Conservation (phyloP, 2,888 invertebrate genomes). For the Alcis repandata region DNA sequence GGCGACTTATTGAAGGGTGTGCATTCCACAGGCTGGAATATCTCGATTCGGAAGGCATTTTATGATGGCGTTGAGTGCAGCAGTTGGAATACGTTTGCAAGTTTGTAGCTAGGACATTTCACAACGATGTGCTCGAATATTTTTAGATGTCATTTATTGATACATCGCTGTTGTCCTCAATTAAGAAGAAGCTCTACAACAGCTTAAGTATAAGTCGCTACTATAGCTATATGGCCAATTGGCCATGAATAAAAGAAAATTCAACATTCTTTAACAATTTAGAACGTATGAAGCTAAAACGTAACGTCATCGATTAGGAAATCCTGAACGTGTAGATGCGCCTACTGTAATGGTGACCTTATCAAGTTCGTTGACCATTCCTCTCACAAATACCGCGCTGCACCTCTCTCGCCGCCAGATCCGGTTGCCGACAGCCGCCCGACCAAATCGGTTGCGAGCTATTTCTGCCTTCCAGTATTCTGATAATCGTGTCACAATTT, state of each 20-base stretch:
- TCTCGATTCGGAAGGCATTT: conserved; percentile 29
- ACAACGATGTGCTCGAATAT: neutral
- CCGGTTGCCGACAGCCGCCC: conserved; percentile 26
- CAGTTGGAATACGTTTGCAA: conserved; percentile 2
- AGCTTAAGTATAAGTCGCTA: neutral
- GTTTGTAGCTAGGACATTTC: neutral
- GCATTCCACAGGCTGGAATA: conserved; percentile 36
- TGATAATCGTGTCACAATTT: conserved; percentile 31
- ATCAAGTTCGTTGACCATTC: conserved; percentile 44
- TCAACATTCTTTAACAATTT: conserved; percentile 12
- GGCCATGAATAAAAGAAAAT: conserved; percentile 6
- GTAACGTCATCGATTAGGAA: conserved; percentile 25
- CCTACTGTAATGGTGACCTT: conserved; percentile 28
- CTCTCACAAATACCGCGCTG: conserved; percentile 35
- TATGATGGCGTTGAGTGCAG: conserved; percentile 15
- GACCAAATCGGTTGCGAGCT: conserved; percentile 29
- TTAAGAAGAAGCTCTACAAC: neutral
- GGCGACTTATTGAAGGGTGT: conserved; percentile 28
- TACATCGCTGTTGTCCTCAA: neutral
- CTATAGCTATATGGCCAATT: neutral
- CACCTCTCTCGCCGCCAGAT: conserved; percentile 27
- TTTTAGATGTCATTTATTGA: neutral
- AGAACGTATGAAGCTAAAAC: conserved; percentile 15
- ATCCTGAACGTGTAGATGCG: conserved; percentile 20
- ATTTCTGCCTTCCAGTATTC: conserved; percentile 33